A percentile compares a stretch with the other conserved stretches of the same genome.
These are phyloP conservation scores for Taenioides sp. DNA, from an alignment of 2,797 vertebrate genomes.

Conservation along the genomic window DNA sequence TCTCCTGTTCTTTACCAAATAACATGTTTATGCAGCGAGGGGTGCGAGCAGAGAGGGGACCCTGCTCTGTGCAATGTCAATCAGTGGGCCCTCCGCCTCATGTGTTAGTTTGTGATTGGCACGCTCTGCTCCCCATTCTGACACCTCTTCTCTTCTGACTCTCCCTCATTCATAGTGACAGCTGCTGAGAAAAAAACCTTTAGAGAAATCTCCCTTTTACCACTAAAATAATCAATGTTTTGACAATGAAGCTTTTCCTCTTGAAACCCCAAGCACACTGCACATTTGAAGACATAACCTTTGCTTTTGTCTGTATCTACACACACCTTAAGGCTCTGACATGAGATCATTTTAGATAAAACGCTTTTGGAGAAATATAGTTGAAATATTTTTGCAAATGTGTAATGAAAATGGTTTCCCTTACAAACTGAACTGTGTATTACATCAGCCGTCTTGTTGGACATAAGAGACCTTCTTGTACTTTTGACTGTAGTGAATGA, in stretches of 20 bases:
- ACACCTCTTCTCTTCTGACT: constrained; percentile 47
- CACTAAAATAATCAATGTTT: constrained; percentile 54
- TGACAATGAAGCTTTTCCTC: constrained; percentile 52
- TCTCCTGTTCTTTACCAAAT: constrained; percentile 32
- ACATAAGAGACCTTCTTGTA: constrained; percentile 37
- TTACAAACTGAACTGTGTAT: constrained; percentile 6
- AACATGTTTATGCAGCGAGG: constrained; percentile 41
- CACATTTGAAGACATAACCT: constrained; percentile 46
- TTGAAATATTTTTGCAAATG: constrained; percentile 40
- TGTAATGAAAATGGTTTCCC: constrained; percentile 10
- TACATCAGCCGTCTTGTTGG: background rate
- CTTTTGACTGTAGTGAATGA: constrained; percentile 10
- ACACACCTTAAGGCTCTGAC: constrained; percentile 25
- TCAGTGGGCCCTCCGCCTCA: constrained; percentile 47
- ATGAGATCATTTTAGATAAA: constrained; percentile 28
- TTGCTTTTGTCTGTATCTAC: constrained; percentile 31
- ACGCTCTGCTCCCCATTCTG: constrained; percentile 55
- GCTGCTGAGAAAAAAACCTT: constrained; percentile 51
- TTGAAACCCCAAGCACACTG: constrained; percentile 43
- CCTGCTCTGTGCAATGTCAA: constrained; percentile 54
- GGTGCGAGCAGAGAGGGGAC: constrained; percentile 27
- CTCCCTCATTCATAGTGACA: constrained; percentile 63
- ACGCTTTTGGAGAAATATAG: constrained; percentile 34
- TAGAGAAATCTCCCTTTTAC: constrained; percentile 38
- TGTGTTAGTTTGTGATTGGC: constrained; percentile 52